Evolutionary conservation across 2,888 invertebrate species (phyloP).

Genomic region (Dasysyrphus albostriatus): DNA sequence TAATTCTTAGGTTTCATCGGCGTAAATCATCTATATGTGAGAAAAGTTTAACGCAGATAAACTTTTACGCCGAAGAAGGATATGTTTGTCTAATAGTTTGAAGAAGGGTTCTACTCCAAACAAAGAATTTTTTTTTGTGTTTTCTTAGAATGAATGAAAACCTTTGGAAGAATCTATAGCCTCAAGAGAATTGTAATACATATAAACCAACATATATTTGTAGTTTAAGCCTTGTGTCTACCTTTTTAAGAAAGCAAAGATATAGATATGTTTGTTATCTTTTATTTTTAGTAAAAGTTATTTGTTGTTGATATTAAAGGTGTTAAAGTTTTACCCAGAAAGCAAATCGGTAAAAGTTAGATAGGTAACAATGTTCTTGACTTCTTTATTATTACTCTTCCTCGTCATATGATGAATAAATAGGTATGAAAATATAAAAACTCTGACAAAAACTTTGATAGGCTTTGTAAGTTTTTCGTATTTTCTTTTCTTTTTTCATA

Average conservation of each 20-base stretch:
- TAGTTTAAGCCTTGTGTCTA: not conserved
- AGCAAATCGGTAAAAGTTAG: conserved; percentile 43
- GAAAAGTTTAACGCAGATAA: conserved; percentile 49
- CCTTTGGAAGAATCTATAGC: conserved; percentile 42
- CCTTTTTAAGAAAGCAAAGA: conserved; percentile 11
- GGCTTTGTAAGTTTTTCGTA: conserved; percentile 20
- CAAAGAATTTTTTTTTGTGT: conserved; percentile 5
- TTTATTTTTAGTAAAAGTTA: conserved; percentile 52
- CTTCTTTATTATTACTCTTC: not conserved
- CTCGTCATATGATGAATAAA: conserved; percentile 1
- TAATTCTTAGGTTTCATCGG: conserved; percentile 13
- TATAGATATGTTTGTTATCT: conserved; percentile 13
- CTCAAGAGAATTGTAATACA: conserved; percentile 23
- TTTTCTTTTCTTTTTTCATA: not conserved
- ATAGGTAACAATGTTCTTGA: not conserved
- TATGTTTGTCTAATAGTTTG: conserved; percentile 64
- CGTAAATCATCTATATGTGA: conserved; percentile 65
- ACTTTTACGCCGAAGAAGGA: conserved; percentile 58
- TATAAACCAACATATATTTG: not conserved
- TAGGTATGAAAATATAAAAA: not conserved
- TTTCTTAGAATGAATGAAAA: conserved; percentile 45
- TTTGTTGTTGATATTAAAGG: conserved; percentile 63
- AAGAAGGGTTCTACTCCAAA: conserved; percentile 37
- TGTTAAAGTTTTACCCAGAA: conserved; percentile 52
- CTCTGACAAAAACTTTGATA: conserved; percentile 21